Evolutionary conservation across 2,797 vertebrate species (phyloP).

Genomic region (Mus minutoides): DNA sequence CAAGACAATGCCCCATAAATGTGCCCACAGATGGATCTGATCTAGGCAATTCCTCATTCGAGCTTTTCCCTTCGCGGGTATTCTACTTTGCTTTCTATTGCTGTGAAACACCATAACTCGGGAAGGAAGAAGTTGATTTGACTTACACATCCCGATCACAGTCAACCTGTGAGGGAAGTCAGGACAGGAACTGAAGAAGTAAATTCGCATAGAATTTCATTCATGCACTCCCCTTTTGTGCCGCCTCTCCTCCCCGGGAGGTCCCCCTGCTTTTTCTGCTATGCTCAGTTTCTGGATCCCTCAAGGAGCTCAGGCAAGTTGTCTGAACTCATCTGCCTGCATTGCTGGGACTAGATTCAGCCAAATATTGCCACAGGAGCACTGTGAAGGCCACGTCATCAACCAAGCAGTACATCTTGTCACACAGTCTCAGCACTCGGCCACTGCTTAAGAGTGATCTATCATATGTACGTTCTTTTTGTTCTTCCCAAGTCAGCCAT

Average conservation of each 20-base stretch:
- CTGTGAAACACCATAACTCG: not conserved
- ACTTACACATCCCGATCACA: not conserved
- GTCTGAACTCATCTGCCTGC: not conserved
- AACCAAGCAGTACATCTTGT: not conserved
- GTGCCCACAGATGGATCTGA: not conserved
- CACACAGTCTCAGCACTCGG: not conserved
- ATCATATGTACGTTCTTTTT: not conserved
- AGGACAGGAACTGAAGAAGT: not conserved
- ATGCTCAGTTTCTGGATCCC: not conserved
- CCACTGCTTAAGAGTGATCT: not conserved
- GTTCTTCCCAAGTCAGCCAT: not conserved
- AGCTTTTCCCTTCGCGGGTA: not conserved
- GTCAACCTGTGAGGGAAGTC: not conserved
- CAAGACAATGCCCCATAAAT: not conserved
- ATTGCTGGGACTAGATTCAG: not conserved
- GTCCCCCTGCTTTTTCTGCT: not conserved
- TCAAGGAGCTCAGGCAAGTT: not conserved
- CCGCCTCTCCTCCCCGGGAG: not conserved
- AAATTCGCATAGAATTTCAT: not conserved
- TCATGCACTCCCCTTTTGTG: not conserved
- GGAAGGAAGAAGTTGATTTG: not conserved
- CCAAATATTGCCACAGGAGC: not conserved
- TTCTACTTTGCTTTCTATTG: not conserved
- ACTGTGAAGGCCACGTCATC: not conserved
- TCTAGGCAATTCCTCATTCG: not conserved